phyloP scores from a whole-genome alignment of 2,888 invertebrate species.

The Conchocele bisecta region DNA sequence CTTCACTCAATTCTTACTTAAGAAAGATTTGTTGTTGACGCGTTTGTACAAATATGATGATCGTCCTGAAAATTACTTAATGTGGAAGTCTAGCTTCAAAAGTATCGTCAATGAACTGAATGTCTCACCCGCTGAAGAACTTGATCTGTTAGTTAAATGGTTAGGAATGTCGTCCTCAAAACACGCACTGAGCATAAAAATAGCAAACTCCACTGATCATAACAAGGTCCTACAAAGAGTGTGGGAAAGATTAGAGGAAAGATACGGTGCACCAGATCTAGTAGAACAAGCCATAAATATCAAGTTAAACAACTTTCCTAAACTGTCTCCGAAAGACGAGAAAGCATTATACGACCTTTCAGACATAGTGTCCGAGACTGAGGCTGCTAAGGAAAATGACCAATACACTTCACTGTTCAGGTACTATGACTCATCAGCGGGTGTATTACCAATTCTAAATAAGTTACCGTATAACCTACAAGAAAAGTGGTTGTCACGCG shows the following conservation, averaged over 20 bases:
- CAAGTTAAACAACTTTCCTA: slow-evolving; percentile 22
- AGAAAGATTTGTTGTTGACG: slow-evolving; percentile 8
- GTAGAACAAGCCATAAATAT: slow-evolving; percentile 8
- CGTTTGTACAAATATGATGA: background rate
- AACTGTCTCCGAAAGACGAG: slow-evolving; percentile 5
- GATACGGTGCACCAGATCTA: slow-evolving; percentile 36
- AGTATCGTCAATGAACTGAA: background rate
- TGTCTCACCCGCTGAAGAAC: slow-evolving; percentile 15
- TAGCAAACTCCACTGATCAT: slow-evolving; percentile 19
- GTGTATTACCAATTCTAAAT: slow-evolving; percentile 13
- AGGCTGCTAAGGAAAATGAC: slow-evolving; percentile 9
- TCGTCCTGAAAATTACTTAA: background rate
- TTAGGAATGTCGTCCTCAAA: slow-evolving; percentile 13
- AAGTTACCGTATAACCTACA: slow-evolving; percentile 13
- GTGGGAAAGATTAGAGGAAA: slow-evolving; percentile 33
- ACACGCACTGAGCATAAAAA: slow-evolving; percentile 35
- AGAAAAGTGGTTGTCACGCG: slow-evolving; percentile 18
- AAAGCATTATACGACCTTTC: slow-evolving; percentile 11
- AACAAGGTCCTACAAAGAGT: slow-evolving; percentile 10
- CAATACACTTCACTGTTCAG: slow-evolving; percentile 4
- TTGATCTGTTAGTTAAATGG: slow-evolving; percentile 41
- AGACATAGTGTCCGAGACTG: slow-evolving; percentile 15
- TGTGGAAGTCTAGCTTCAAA: slow-evolving; percentile 8
- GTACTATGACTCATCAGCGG: slow-evolving; percentile 19
- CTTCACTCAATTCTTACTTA: slow-evolving; percentile 5